Evolutionary conservation across 53 echinoderm and acorn worm genomes (phyloP).

Genomic region (Actinopyga echinites): DNA sequence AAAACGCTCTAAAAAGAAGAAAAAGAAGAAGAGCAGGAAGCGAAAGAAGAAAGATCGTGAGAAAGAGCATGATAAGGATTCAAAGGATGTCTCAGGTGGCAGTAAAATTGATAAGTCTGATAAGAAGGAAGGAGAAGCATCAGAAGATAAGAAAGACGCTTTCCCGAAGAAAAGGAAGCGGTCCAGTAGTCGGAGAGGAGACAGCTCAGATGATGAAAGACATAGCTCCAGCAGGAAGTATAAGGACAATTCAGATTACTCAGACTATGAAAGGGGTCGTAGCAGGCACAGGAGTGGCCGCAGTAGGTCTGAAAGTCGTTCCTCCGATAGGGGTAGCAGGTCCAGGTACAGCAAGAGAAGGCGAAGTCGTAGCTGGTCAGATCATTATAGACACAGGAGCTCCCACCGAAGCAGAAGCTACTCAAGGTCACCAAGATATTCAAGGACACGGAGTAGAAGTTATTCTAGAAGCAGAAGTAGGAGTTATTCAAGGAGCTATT

Average conservation of each 20-base stretch:
- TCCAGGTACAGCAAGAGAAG: slow-evolving; percentile 57
- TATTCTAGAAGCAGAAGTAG: slow-evolving; percentile 67
- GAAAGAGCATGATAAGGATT: slow-evolving; percentile 49
- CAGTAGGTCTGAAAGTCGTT: slow-evolving; percentile 64
- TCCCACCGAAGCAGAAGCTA: slow-evolving; percentile 46
- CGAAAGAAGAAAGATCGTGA: slow-evolving; percentile 55
- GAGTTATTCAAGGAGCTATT: slow-evolving; percentile 71
- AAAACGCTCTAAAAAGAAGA: slow-evolving; percentile 55
- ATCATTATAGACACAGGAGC: slow-evolving; percentile 50
- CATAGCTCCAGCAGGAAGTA: slow-evolving; percentile 34
- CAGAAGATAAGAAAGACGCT: slow-evolving; percentile 14
- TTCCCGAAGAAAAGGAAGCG: slow-evolving; percentile 12
- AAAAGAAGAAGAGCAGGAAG: slow-evolving; percentile 63
- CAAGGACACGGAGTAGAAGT: slow-evolving; percentile 54
- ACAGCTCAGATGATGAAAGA: slow-evolving; percentile 25
- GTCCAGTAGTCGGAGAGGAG: slow-evolving; percentile 16
- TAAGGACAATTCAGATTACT: slow-evolving; percentile 59
- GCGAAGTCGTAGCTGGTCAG: slow-evolving; percentile 59
- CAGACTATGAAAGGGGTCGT: slow-evolving; percentile 71
- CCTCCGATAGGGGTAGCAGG: slow-evolving; percentile 57
- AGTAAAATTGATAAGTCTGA: slow-evolving; percentile 21
- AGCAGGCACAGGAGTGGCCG: slow-evolving; percentile 63
- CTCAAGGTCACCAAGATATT: slow-evolving; percentile 33
- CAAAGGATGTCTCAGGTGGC: neutral
- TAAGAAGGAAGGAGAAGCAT: slow-evolving; percentile 22